These are phyloP conservation scores for Protomyctophum bolini DNA, from an alignment of 2,113 vertebrate genomes.

Conservation along the genomic window DNA sequence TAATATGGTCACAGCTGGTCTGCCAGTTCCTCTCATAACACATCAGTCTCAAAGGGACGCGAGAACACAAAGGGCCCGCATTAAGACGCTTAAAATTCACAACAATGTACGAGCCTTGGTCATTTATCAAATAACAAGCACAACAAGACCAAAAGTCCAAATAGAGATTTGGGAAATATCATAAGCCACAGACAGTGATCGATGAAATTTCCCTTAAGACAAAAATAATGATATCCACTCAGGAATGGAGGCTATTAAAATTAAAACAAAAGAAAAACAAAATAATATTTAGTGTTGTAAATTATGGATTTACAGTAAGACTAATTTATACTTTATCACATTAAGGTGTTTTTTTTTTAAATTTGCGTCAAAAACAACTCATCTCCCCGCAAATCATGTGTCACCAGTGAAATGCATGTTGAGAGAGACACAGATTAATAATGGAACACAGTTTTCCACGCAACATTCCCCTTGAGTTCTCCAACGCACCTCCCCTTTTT, in stretches of 20 bases:
- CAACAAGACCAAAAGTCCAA: conserved; percentile 2
- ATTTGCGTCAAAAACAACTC: too few species aligned
- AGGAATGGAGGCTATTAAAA: background rate
- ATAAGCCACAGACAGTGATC: background rate
- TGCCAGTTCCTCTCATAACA: conserved; percentile 47
- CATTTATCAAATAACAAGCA: conserved; percentile 38
- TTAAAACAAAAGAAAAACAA: background rate
- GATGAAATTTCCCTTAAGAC: background rate
- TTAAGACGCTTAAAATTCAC: conserved; percentile 41
- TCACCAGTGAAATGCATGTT: too few species aligned
- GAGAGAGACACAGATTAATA: too few species aligned
- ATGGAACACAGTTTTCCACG: too few species aligned
- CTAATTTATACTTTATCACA: too few species aligned
- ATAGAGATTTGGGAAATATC: background rate
- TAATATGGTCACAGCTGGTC: conserved; percentile 52
- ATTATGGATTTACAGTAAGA: too few species aligned
- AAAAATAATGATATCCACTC: too few species aligned
- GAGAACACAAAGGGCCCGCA: background rate
- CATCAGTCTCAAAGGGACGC: conserved; percentile 36
- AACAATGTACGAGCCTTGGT: conserved; percentile 29
- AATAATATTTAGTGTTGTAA: too few species aligned
- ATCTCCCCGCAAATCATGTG: too few species aligned
- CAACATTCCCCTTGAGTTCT: too few species aligned
- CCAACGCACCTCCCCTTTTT: too few species aligned
- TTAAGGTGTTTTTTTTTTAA: too few species aligned